Evolutionary conservation across 2,888 invertebrate species (phyloP).

Genomic region (Cerastis leucographa): DNA sequence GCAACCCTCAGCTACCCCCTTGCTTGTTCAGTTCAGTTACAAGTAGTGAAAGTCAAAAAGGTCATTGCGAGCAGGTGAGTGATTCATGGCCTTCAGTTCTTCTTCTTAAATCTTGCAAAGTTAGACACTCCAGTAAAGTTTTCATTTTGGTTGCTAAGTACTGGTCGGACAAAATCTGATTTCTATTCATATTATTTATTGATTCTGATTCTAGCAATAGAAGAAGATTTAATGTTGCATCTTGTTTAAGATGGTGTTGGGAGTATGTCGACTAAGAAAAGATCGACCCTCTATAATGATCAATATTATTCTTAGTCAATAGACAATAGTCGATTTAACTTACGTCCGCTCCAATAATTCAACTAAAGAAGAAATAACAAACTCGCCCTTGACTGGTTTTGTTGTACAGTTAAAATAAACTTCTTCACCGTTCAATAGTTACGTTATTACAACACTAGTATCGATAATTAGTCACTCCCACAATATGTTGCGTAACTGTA

Average conservation of each 20-base stretch:
- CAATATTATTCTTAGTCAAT: constrained; percentile 23
- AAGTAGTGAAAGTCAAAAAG: not conserved
- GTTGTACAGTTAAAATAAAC: constrained; percentile 38
- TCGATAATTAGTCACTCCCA: constrained; percentile 70
- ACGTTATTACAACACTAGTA: constrained; percentile 66
- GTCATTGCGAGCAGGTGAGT: not conserved
- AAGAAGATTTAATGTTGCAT: too few relatives aligned
- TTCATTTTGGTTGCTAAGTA: not conserved
- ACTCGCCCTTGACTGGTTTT: constrained; percentile 51
- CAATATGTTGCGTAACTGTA: constrained; percentile 68
- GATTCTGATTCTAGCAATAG: too few relatives aligned
- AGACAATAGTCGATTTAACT: constrained; percentile 23
- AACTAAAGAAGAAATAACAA: constrained; percentile 28
- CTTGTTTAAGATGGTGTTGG: too few relatives aligned
- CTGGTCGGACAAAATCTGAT: not conserved
- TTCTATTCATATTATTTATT: too few relatives aligned
- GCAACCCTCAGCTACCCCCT: not conserved
- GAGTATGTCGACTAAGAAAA: not conserved
- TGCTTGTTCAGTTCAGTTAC: not conserved
- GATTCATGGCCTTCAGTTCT: not conserved
- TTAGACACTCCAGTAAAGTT: not conserved
- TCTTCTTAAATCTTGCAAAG: not conserved
- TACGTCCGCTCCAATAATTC: constrained; percentile 52
- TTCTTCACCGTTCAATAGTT: constrained; percentile 35
- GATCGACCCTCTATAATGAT: not conserved